These are phyloP conservation scores for Artemia franciscana DNA, from an alignment of 1,140 invertebrate species.

Conservation along the genomic window DNA sequence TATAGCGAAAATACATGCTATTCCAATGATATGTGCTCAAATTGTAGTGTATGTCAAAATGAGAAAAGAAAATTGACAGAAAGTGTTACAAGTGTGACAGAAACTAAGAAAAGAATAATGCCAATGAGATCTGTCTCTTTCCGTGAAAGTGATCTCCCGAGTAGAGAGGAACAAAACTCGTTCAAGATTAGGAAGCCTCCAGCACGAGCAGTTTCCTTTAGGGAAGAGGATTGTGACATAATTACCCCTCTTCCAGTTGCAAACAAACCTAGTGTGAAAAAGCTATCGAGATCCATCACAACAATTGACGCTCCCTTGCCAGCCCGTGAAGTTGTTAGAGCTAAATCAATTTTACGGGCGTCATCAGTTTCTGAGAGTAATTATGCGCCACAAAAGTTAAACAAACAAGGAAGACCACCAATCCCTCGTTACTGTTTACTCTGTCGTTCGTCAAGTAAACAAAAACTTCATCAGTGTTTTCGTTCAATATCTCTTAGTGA, in stretches of 20 bases:
- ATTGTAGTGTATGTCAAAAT: not conserved
- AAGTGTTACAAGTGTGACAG: not conserved
- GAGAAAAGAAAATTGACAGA: not conserved
- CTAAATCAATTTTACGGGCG: not conserved
- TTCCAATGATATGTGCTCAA: not conserved
- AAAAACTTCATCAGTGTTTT: not conserved
- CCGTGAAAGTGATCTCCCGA: conserved; percentile 5
- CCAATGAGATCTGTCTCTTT: conserved; percentile 9
- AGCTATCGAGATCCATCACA: not conserved
- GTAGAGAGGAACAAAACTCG: not conserved
- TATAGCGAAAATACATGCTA: not conserved
- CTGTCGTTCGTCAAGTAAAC: not conserved
- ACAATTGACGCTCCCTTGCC: not conserved
- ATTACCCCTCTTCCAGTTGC: not conserved
- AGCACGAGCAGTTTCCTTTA: not conserved
- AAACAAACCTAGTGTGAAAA: not conserved
- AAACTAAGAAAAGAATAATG: conserved; percentile 3
- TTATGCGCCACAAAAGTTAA: not conserved
- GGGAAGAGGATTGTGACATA: not conserved
- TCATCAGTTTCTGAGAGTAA: not conserved
- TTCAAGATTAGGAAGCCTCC: not conserved
- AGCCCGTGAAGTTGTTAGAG: not conserved
- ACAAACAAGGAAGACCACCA: not conserved
- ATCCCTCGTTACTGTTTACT: not conserved
- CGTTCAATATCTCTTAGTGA: not conserved